Percentiles rank a stretch among this genome's conserved stretches.
These are phyloP conservation scores for Calcarius lapponicus DNA, from an alignment of 2,797 vertebrate genomes.

Conservation along the genomic window DNA sequence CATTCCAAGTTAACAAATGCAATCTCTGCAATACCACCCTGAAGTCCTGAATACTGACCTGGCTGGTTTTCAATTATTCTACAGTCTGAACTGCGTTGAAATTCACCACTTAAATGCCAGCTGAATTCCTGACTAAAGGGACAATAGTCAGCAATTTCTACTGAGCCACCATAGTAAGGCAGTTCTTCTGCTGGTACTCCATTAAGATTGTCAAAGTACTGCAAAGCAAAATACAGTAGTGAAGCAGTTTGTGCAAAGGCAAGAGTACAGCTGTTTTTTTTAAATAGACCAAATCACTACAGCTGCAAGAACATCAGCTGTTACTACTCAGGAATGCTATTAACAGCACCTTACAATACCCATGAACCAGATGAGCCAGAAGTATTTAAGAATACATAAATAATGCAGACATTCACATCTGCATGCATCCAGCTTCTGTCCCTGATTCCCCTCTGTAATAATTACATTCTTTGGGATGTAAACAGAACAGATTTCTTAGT, in stretches of 20 bases:
- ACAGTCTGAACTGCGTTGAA: constrained; percentile 95
- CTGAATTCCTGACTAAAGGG: constrained; percentile 98
- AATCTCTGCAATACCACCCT: neutral
- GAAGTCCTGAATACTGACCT: constrained; percentile 76
- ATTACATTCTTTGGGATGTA: neutral
- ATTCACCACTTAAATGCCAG: constrained; percentile 94
- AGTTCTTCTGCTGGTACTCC: constrained; percentile 83
- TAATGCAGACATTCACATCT: neutral
- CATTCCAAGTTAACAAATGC: neutral
- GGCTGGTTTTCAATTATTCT: constrained; percentile 91
- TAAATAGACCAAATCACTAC: neutral
- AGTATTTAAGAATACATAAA: neutral
- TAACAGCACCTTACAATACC: neutral
- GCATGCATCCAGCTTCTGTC: neutral
- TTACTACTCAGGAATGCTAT: neutral
- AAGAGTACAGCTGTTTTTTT: neutral
- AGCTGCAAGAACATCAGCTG: neutral
- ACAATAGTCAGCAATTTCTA: constrained; percentile 97
- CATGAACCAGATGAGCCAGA: neutral
- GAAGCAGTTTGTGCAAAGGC: neutral
- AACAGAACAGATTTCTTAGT: neutral
- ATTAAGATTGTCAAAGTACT: constrained; percentile 92
- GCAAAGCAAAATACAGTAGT: constrained; percentile 1
- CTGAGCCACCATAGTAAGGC: constrained; percentile 88
- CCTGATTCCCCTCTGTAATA: neutral